Evolutionary conservation across 1,140 invertebrate species (phyloP).

Genomic region (Hestina assimilis): DNA sequence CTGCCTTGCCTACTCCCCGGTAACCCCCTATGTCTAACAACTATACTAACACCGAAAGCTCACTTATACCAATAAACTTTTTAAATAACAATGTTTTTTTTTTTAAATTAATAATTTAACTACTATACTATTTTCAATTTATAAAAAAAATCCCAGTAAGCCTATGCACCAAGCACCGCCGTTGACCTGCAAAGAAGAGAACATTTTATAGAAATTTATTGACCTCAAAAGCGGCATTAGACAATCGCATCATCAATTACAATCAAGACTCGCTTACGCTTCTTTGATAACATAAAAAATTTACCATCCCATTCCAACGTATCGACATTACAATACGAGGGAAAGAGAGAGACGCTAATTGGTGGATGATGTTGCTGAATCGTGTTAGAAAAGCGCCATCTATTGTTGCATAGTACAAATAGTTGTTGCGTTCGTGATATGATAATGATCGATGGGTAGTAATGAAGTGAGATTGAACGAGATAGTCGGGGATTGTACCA

Average conservation of each 20-base stretch:
- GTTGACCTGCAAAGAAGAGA: slow-evolving; percentile 60
- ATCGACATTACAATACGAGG: neutral
- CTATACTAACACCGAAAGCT: neutral
- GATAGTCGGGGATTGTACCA: slow-evolving; percentile 52
- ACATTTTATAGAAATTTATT: slow-evolving; percentile 55
- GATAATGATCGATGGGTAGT: slow-evolving; percentile 69
- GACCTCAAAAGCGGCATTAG: slow-evolving; percentile 56
- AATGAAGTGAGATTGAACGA: slow-evolving; percentile 63
- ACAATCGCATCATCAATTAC: slow-evolving; percentile 76
- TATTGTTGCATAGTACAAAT: slow-evolving; percentile 76
- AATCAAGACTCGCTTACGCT: slow-evolving; percentile 62
- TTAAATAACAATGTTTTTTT: too few species aligned
- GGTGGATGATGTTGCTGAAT: slow-evolving; percentile 72
- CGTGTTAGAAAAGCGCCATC: slow-evolving; percentile 65
- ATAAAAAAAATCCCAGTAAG: neutral
- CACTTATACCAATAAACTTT: too few species aligned
- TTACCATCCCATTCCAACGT: slow-evolving; percentile 32
- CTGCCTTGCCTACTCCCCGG: slow-evolving; percentile 34
- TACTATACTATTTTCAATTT: too few species aligned
- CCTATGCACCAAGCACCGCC: slow-evolving; percentile 4
- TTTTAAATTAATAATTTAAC: too few species aligned
- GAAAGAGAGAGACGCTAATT: slow-evolving; percentile 60
- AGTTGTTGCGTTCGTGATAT: slow-evolving; percentile 57
- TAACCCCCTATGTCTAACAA: slow-evolving; percentile 3
- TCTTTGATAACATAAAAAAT: slow-evolving; percentile 35